Evolutionary conservation across 2,797 vertebrate species (phyloP), one percentile per base, ranked within the genome.

Genomic region (Anguilla megastoma): DNA sequence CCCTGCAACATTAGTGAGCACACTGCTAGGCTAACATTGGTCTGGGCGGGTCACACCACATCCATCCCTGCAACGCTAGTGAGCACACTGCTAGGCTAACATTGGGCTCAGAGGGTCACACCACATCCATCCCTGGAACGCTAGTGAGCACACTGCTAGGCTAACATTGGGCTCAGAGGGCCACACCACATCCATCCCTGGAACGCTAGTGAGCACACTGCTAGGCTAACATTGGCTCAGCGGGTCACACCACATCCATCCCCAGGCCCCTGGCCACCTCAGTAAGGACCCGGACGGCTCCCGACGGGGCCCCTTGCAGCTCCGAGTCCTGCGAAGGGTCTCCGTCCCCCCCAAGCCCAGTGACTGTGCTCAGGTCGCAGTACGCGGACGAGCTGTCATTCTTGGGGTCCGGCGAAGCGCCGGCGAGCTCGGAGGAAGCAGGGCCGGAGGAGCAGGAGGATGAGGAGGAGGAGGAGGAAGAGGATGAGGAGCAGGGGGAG

Each of bases 251-350:
- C 50, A 97, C 96, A 30, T 97, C 96, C 95, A 97, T 97, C 21
- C 96, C 96, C 30, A 97, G 93, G 48, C 96, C 96, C 88, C 96
- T 91, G 0, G 96, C 96, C 0, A 97, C 96, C 63, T 95, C 95
- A 0, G 96, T 95, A 89, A 97, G 93, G 9, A 95, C 96, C 33
- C 90, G 92, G 12, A 96, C 96, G 0, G 96, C 96, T 12, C 95
- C 95, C 0, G 95, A 96, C 0, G 94, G 93, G 58, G 91, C 93
- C 0, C 87, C 89, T 0, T 87, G 88, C 10, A 92, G 93, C 0
- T 89, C 87, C 80, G 92, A 88, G 27, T 95, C 94, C 85, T 88
- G 92, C 1, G 84, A 48, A 0, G 88, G 91, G n/a, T 91, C 93
- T 0, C 91, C 86, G 76, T 95, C 94, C 41, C 92, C 93, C 88